Evolutionary conservation across 2,113 vertebrate species (phyloP), one percentile per base, ranked within the genome.

Genomic region (Excalfactoria chinensis): DNA sequence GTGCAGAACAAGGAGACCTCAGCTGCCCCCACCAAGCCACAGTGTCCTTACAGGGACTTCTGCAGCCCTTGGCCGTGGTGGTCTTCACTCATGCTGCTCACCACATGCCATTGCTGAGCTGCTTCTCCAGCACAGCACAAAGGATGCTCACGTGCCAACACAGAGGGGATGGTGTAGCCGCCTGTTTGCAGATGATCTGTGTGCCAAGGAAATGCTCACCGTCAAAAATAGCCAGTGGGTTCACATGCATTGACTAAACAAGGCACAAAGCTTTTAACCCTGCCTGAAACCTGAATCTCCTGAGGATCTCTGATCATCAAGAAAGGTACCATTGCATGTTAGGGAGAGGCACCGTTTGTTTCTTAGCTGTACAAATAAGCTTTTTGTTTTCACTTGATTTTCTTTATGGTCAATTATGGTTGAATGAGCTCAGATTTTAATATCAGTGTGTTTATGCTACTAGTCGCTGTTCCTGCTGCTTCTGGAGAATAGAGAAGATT

Each of bases 201-300:
- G 49, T 15, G 7, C 91, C 84, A 88, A 86, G 80, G 86, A 93
- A 72, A 77, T 1, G 0, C 70, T 91, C 79, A 79, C 7, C 2
- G 71, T 60, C 87, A 87, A 75, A 97, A 96, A 93, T 87, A 95
- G 74, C 80, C 53, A 60, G 80, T 80, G 72, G 48, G 64, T 96
- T 95, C 84, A 85, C 66, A 40, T 21, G 22, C 4, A 2, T 72
- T 85, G 74, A 58, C 89, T 95, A 90, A 96, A 93, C 68, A 96
- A 96, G 77, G 84, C 90, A 69, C 53, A 69, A 85, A 80, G 89
- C 73, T 92, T 94, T 95, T 96, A 94, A 94, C 73, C 40, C 73
- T 21, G 16, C 78, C 85, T 85, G 89, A 94, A 96, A 95, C 58
- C 48, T 14, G 1, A 67, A 58, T 88, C 87, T 89, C 87, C 41